Base-by-base conservation (phyloP, 2,888 invertebrate genomes). In the Catocala sponsa region DNA sequence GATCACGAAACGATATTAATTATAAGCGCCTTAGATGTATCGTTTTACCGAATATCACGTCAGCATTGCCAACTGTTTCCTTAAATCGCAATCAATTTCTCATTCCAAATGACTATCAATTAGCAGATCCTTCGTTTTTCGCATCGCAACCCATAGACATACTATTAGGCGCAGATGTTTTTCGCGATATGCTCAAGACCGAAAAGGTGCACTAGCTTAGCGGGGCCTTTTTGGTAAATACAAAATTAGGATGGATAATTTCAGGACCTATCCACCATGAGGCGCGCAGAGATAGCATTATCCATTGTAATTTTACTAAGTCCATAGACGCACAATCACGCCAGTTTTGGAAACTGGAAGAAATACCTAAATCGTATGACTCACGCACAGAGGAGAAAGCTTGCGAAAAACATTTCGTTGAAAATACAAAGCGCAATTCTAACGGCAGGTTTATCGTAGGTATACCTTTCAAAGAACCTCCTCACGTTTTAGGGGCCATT, bases 401-500 rank as follows among this genome's bases (percentile, higher is more conserved):
- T 15, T 47, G 47, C 47, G 47, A 25, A 10, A 47, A 25, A 25
- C 47, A 47, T 47, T 47, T 47, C 7, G 25, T 47, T 9, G 25
- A 25, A 15, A 15, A 25, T 5, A 42, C 42, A 42, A 42, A n/a
- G 7, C 35, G 35, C 35, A 7, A 35, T 35, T 5, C 35, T 35
- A 4, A 35, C 35, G 35, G 42, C 9, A 25, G 47, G 47, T 47
- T 47, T 47, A 11, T 47, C 47, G 47, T 47, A 47, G 25, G 47
- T 15, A 47, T 47, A 47, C 47, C 25, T 15, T 47, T 47, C 11
- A 47, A 47, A 15, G 47, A 25, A 47, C 7, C 47, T 47, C 9
- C 15, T 25, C 15, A 47, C 7, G 47, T 38, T 35, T 41, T 51
- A 33, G 41, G 51, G 95, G 63, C 35, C 1, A 38, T 38, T 38